Evolutionary conservation across 2,113 vertebrate species (phyloP), one percentile per base, ranked within the genome.

Genomic region (Stegastes partitus): DNA sequence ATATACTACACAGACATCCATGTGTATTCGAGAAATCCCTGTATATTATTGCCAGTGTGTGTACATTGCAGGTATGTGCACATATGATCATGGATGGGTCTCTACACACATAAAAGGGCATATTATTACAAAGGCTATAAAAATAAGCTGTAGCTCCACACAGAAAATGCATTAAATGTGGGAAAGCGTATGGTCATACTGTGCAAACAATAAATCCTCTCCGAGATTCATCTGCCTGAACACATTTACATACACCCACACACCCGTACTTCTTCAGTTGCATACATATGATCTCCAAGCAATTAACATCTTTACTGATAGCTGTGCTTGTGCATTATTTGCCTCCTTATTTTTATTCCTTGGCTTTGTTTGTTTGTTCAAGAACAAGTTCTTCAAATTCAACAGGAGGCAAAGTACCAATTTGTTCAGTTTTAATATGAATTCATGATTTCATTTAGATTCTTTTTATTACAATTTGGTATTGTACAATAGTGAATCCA

Each of bases 201-300:
- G 68, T 47, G 71, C 67, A 84, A 90, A 86, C 79, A 84, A 73
- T 81, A 82, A 83, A 77, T 77, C 54, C 59, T 69, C 61, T 65
- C 26, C 0, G 25, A 74, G 68, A 79, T 79, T 79, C 72, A 84
- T 74, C 83, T 76, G 74, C 82, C 71, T 63, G 82, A 64, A 55
- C 68, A 70, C 72, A 89, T 87, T 84, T 85, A 42, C 87, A 87
- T 88, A 89, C 88, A 42, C 90, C 85, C 87, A 91, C 90, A 76
- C 80, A 79, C 4, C 23, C 58, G 55, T 63, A 87, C 72, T 77
- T 88, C 85, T 44, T 82, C 71, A 81, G 55, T 83, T 42, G 42
- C 75, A 67, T 61, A 72, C 56, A 69, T 39, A 86, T 77, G 82
- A 63, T 83, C 79, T 72, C 74, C 1, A 1, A 64, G 61, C 62